These are phyloP conservation scores for Coregonus sp. DNA, from an alignment of 2,797 vertebrate genomes.

Conservation along the genomic window DNA sequence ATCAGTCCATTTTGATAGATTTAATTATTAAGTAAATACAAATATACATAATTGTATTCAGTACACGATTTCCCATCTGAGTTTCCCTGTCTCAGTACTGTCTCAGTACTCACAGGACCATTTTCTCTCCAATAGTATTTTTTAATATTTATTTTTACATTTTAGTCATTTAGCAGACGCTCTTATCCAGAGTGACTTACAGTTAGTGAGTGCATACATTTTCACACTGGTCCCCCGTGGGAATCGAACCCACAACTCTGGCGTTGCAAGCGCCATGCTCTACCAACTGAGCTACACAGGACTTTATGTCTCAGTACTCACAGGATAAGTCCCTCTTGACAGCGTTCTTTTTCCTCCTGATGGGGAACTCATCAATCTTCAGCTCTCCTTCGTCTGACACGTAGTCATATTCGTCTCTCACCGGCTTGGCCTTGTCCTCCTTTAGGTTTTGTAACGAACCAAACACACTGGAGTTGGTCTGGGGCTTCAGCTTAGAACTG, in stretches of 20 bases:
- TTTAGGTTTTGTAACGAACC: conserved; percentile 96
- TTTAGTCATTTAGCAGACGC: too few species aligned
- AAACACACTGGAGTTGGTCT: conserved; percentile 88
- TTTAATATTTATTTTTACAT: too few species aligned
- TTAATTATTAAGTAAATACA: too few species aligned
- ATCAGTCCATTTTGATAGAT: conserved; percentile 1
- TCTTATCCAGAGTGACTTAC: too few species aligned
- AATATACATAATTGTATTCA: not conserved
- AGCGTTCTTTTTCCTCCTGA: conserved; percentile 93
- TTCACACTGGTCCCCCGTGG: too few species aligned
- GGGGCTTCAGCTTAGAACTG: conserved; percentile 93
- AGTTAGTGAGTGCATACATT: too few species aligned
- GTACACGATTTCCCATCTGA: not conserved
- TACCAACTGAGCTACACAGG: too few species aligned
- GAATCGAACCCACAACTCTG: too few species aligned
- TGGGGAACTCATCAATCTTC: conserved; percentile 98
- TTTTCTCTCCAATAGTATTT: too few species aligned
- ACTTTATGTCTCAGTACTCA: conserved; percentile 69
- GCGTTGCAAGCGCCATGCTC: too few species aligned
- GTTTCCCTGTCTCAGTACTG: too few species aligned
- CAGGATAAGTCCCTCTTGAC: conserved; percentile 93
- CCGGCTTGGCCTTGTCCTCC: conserved; percentile 92
- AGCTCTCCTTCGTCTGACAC: conserved; percentile 97
- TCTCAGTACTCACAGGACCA: too few species aligned
- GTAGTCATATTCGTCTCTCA: conserved; percentile 96